Evolutionary conservation across 2,797 vertebrate species (phyloP).

Genomic region (Rhincodon typus): DNA sequence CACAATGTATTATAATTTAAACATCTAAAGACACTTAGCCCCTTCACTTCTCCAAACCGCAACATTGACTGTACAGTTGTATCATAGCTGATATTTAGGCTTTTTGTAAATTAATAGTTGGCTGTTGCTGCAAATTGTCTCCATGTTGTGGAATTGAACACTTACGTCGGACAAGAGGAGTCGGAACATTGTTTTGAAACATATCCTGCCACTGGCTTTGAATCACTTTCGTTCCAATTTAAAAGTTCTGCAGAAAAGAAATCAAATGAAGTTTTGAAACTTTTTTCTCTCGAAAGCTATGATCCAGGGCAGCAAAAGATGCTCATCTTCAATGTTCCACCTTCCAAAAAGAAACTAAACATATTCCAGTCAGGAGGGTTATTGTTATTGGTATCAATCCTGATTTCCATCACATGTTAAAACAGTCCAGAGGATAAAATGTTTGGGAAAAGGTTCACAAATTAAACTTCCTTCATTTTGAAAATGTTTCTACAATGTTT

Average conservation of each 20-base stretch:
- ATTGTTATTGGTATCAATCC: background rate
- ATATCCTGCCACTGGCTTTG: background rate
- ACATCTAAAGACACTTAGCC: background rate
- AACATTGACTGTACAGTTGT: conserved; percentile 1
- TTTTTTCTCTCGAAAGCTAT: background rate
- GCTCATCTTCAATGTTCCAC: background rate
- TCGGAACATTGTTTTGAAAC: background rate
- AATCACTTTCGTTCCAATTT: background rate
- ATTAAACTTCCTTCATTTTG: background rate
- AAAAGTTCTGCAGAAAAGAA: background rate
- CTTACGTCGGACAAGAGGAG: background rate
- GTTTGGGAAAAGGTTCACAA: background rate
- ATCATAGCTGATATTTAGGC: background rate
- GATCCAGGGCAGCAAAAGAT: background rate
- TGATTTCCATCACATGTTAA: background rate
- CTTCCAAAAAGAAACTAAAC: background rate
- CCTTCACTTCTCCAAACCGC: background rate
- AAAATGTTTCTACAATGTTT: background rate
- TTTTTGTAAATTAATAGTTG: background rate
- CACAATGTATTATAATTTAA: conserved; percentile 31
- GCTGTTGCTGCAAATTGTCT: background rate
- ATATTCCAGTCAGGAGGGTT: background rate
- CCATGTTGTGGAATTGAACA: no score
- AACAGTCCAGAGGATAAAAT: background rate
- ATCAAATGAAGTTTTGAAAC: background rate